Percentiles rank a stretch among this genome's conserved stretches.
Conservation (phyloP, 92 coral and sea anemone species). For the Muricea muricata region DNA sequence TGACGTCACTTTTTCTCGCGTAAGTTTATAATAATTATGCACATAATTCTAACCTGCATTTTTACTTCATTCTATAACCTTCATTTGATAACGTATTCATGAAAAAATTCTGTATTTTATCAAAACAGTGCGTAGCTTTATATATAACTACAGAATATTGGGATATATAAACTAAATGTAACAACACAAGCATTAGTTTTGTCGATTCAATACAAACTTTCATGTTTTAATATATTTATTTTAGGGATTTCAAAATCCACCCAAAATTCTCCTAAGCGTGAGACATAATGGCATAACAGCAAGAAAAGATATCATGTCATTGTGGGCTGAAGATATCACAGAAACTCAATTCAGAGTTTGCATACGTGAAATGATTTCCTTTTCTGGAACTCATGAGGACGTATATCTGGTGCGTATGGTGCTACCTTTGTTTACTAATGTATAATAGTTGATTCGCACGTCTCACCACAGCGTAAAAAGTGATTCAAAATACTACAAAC, state of each 20-base stretch:
- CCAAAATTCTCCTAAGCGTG: background rate
- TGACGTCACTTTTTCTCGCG: background rate
- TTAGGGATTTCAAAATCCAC: background rate
- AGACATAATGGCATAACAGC: background rate
- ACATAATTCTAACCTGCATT: too few relatives aligned
- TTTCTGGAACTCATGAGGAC: slow-evolving; percentile 77
- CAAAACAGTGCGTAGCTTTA: too few relatives aligned
- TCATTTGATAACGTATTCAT: too few relatives aligned
- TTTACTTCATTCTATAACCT: too few relatives aligned
- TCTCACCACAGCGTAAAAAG: too few relatives aligned
- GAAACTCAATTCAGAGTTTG: slow-evolving; percentile 66
- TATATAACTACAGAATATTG: too few relatives aligned
- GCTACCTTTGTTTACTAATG: background rate
- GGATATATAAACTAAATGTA: too few relatives aligned
- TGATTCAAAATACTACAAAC: too few relatives aligned
- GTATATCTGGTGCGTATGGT: slow-evolving; percentile 66
- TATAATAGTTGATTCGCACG: too few relatives aligned
- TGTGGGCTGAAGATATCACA: slow-evolving; percentile 81
- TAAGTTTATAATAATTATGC: too few relatives aligned
- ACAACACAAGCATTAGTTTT: too few relatives aligned
- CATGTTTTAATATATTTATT: background rate
- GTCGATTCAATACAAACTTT: background rate
- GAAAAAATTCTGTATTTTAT: too few relatives aligned
- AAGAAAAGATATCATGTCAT: background rate
- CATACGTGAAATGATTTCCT: slow-evolving; percentile 76